Base-by-base conservation (phyloP, 2,888 invertebrate species). In the Antheraea assamensis region DNA sequence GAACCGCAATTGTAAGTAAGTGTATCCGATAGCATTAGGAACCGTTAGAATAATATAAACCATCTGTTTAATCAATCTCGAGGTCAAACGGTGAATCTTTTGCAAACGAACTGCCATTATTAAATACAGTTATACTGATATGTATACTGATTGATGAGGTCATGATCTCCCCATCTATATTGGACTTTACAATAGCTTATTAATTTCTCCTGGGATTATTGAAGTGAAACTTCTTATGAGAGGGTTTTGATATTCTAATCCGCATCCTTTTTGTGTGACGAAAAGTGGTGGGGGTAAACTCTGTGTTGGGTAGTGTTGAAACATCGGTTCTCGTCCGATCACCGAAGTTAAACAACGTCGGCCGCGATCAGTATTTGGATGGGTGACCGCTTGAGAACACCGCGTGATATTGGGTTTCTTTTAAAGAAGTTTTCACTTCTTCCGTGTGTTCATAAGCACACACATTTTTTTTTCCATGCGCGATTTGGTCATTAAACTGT, bases 291-390 rank as follows among this genome's bases (percentile, higher is more conserved):
- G n/a, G n/a, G n/a, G n/a, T n/a, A n/a, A n/a, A n/a, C n/a, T n/a
- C n/a, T n/a, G n/a, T n/a, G n/a, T n/a, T n/a, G n/a, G n/a, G n/a
- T n/a, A n/a, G n/a, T n/a, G n/a, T n/a, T n/a, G n/a, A 90, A 80
- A 89, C 91, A 91, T 91, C 90, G 91, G 90, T 90, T 92, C 91
- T 92, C 91, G 91, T 92, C 91, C 91, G 92, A 92, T 92, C 92
- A 92, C 92, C 90, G 92, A 91, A 92, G 91, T 92, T 90, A 92
- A 91, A 90, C 91, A 92, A 90, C 91, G 87, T 92, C 89, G 91
- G 92, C 91, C 91, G 91, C 84, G 88, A 88, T 92, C 89, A 92
- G 92, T 92, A 92, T 92, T 92, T 92, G 90, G 91, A 91, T 92
- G 92, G 91, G 91, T 91, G 92, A 92, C 91, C 90, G 89, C 90